Base-by-base conservation (phyloP, 2,113 vertebrate species). In the Galbula dea region DNA sequence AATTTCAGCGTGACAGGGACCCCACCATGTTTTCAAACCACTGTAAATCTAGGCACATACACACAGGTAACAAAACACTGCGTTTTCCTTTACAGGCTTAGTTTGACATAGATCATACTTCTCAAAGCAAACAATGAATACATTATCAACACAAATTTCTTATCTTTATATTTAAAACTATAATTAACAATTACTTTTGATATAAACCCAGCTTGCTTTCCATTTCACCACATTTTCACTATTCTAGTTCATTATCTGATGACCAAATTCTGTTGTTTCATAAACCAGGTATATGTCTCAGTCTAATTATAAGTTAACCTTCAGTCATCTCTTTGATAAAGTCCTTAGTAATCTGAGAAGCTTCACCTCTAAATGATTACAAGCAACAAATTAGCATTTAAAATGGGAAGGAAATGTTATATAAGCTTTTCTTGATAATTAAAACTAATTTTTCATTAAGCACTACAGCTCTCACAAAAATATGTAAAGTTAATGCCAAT, bases 361-460 rank as follows among this genome's bases (percentile, higher is more conserved):
- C 18, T 90, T 32, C 16, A 52, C 66, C 34, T 79, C 68, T 80
- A 97, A 90, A 91, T 75, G 52, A 95, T 85, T 94, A 63, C 49
- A 95, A 75, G 23, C 65, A 90, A 67, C 5, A 86, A 94, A 46
- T 49, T 78, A 83, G 68, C 46, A 15, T 87, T 93, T 87, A 88
- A 91, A 92, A 72, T 41, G 19, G 29, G 29, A 83, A 46, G 39
- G 19, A 95, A 94, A 77, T 37, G 4, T 84, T 83, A 77, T 37
- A 59, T 68, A 90, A 91, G 65, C 32, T 76, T 81, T 71, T 71
- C 51, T 82, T 77, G 58, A 81, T 90, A 94, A 94, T 66, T 92
- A 65, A 95, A 96, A 43, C 9, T 13, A 89, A 54, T 72, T 94
- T 92, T 72, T 86, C 83, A 74, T 52, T 84, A 85, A 75, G 41